Percentiles rank a stretch among this genome's conserved stretches.
phyloP scores from a whole-genome alignment of 2,888 invertebrate genomes.

The Agrochola lychnidis region DNA sequence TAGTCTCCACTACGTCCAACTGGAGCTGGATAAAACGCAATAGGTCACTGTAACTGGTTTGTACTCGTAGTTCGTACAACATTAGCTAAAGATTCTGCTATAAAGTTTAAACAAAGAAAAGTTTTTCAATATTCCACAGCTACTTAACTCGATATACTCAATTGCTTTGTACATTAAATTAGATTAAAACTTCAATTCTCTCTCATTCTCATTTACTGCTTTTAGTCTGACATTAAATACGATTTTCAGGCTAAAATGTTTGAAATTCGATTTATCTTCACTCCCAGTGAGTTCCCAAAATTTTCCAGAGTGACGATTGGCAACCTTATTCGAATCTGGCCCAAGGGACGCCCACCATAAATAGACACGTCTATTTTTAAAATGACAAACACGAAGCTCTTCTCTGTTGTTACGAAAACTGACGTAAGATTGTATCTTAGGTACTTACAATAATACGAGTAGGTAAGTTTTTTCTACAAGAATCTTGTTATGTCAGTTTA shows the following conservation, averaged over 20 bases:
- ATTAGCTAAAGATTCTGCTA: neutral
- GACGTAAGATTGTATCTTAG: conserved; percentile 24
- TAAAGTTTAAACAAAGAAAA: conserved; percentile 9
- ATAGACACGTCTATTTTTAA: conserved; percentile 47
- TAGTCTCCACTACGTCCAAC: conserved; percentile 13
- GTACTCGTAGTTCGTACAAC: conserved; percentile 1
- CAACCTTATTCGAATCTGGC: conserved; percentile 35
- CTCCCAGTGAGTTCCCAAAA: neutral
- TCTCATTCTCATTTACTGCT: conserved; percentile 2
- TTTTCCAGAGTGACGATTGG: conserved; percentile 28
- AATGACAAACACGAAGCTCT: conserved; percentile 24
- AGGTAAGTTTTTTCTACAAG: conserved; percentile 22
- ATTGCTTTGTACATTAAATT: conserved; percentile 36
- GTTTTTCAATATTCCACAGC: conserved; percentile 24
- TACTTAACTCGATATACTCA: conserved; percentile 22
- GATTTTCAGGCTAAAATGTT: conserved; percentile 3
- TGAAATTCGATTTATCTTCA: conserved; percentile 29
- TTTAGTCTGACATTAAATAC: conserved; percentile 11
- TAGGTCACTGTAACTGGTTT: conserved; percentile 6
- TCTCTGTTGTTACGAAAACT: conserved; percentile 14
- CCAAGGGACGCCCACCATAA: conserved; percentile 20
- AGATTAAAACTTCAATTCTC: conserved; percentile 25
- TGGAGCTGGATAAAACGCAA: conserved; percentile 23
- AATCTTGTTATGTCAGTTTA: conserved; percentile 5
- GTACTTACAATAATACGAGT: neutral